A percentile compares a stretch with the other conserved stretches of the same genome.
These are phyloP conservation scores for Lipophrys pholis DNA, from an alignment of 2,113 vertebrate genomes.

Conservation along the genomic window DNA sequence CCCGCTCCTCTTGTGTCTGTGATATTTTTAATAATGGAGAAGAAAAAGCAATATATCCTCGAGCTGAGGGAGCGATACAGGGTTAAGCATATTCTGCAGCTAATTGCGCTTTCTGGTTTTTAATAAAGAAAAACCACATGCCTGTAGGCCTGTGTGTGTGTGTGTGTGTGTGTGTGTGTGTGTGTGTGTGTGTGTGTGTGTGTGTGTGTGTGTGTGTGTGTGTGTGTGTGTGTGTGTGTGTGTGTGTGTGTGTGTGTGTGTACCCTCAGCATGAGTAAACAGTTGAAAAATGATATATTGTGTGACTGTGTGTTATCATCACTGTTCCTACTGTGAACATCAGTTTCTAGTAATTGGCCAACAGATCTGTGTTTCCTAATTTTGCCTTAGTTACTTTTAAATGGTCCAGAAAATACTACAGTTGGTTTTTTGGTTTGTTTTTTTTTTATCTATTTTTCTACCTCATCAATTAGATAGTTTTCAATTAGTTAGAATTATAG, in stretches of 20 bases:
- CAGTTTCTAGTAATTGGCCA: slow-evolving; percentile 6
- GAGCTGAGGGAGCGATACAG: slow-evolving; percentile 76
- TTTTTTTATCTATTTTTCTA: too few species aligned
- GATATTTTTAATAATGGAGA: slow-evolving; percentile 82
- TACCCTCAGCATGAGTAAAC: slow-evolving; percentile 54
- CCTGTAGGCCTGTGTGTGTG: slow-evolving; percentile 48
- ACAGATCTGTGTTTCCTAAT: neutral
- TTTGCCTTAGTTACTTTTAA: slow-evolving; percentile 16
- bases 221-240: slow-evolving; percentile 10
- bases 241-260: slow-evolving; percentile 29
- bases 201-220: slow-evolving; percentile 32
- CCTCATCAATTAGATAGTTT: neutral
- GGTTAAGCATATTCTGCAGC: slow-evolving; percentile 83
- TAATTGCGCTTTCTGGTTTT: slow-evolving; percentile 83
- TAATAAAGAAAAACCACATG: slow-evolving; percentile 79
- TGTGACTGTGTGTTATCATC: slow-evolving; percentile 23
- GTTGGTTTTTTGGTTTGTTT: too few species aligned
- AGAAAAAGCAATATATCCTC: slow-evolving; percentile 80
- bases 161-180: slow-evolving; percentile 19
- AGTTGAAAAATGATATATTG: slow-evolving; percentile 45
- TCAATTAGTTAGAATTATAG: neutral
- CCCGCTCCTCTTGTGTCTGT: slow-evolving; percentile 53
- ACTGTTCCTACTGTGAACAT: slow-evolving; percentile 2
- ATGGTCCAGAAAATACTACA: neutral
- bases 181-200: slow-evolving; percentile 1